Conservation (phyloP, 23 tunicate genomes). For the Trididemnum miniatum region DNA sequence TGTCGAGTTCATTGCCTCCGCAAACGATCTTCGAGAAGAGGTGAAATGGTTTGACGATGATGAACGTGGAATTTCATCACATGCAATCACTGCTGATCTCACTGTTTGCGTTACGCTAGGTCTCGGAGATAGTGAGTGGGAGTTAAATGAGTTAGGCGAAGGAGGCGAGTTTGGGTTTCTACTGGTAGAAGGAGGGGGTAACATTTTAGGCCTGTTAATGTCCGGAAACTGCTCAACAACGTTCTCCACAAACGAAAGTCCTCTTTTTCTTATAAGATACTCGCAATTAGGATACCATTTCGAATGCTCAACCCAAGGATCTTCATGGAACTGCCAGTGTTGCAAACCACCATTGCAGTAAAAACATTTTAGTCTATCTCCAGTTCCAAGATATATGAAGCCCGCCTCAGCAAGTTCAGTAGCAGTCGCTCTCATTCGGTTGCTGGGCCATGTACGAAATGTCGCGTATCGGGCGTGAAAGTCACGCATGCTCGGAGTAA, state of each 20-base stretch:
- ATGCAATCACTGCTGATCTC: neutral
- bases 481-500: constrained; percentile 15
- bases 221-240: constrained; percentile 28
- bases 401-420: constrained; percentile 33
- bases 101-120: neutral
- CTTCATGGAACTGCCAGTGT: constrained; percentile 20
- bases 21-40: neutral
- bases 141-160: neutral
- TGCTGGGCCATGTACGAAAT: constrained; percentile 30
- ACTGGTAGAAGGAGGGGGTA: neutral
- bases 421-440: constrained; percentile 32
- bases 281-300: constrained; percentile 52
- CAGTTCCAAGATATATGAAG: neutral
- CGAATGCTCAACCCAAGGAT: constrained; percentile 39
- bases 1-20: neutral
- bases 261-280: constrained; percentile 25
- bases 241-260: constrained; percentile 23
- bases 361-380: constrained; percentile 24
- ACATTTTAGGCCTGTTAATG: constrained; percentile 22
- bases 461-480: constrained; percentile 1
- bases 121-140: neutral
- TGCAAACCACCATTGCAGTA: constrained; percentile 39
- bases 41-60: neutral
- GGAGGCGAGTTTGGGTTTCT: neutral
- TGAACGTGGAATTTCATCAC: neutral